phyloP scores from a whole-genome alignment of 2,888 invertebrate species.

The Neocrepidodera transversa region DNA sequence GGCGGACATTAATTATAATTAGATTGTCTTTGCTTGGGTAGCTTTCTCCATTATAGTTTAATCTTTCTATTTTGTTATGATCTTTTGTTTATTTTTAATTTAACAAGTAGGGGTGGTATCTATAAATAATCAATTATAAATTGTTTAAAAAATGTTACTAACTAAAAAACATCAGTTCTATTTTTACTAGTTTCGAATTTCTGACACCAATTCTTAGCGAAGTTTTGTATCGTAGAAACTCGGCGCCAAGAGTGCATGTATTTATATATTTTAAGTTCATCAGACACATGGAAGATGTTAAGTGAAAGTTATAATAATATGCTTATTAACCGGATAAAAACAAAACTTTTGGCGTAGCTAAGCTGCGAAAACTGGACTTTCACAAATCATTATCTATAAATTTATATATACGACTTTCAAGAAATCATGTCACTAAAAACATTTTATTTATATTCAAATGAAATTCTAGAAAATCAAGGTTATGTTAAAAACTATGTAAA shows the following conservation, averaged over 20 bases:
- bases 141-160: too few relatives aligned
- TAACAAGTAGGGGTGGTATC: too few relatives aligned
- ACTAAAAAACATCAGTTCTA: too few relatives aligned
- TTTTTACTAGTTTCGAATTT: background rate
- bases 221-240: background rate
- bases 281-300: conserved; percentile 2
- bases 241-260: conserved; percentile 2
- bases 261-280: conserved; percentile 1
- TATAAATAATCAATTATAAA: too few relatives aligned
- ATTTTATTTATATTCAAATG: background rate
- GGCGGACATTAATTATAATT: too few relatives aligned
- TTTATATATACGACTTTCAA: background rate
- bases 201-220: conserved; percentile 2
- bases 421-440: background rate
- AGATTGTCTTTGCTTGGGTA: too few relatives aligned
- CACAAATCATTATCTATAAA: conserved; percentile 17
- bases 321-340: conserved; percentile 19
- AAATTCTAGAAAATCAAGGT: background rate
- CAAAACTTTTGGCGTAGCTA: conserved; percentile 16
- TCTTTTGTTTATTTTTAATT: too few relatives aligned
- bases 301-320: conserved; percentile 26
- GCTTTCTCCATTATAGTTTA: too few relatives aligned
- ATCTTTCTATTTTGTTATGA: too few relatives aligned
- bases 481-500: too few relatives aligned
- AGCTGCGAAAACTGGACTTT: conserved; percentile 9